These are phyloP conservation scores for Zosterops japonicus DNA, from an alignment of 2,113 vertebrate species.

Conservation along the genomic window DNA sequence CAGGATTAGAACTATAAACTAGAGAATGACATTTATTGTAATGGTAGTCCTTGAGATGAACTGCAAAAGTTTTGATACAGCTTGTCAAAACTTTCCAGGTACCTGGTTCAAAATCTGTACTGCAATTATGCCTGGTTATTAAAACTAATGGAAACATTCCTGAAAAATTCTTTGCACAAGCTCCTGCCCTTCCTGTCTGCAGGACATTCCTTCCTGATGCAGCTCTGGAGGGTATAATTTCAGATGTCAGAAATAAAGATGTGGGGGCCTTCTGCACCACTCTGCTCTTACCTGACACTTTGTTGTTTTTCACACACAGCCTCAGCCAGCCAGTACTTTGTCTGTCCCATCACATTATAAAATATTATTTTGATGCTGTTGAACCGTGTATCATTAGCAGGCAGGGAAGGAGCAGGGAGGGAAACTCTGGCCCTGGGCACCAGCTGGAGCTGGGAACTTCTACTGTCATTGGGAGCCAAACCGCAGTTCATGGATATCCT, in stretches of 20 bases:
- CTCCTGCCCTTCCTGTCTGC: not conserved
- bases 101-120: not conserved
- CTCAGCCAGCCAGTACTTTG: not conserved
- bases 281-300: not conserved
- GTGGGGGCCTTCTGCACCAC: rapidly evolving
- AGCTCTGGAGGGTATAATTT: not conserved
- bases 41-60: conserved; percentile 20
- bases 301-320: not conserved
- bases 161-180: not conserved
- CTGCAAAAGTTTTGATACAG: conserved; percentile 11
- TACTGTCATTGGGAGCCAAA: not conserved
- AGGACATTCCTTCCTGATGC: not conserved
- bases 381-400: not conserved
- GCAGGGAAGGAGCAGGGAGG: not conserved
- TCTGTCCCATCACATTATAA: not conserved
- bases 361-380: not conserved
- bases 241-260: not conserved
- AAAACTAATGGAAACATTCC: not conserved
- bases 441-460: not conserved
- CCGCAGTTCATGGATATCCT: not conserved
- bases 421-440: not conserved
- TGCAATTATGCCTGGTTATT: not conserved
- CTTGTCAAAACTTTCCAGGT: not conserved
- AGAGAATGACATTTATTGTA: conserved; percentile 33
- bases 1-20: conserved; percentile 10